Evolutionary conservation across 2,797 vertebrate genomes (phyloP), one percentile per base, ranked within the genome.

Genomic region (Hydrophis major): DNA sequence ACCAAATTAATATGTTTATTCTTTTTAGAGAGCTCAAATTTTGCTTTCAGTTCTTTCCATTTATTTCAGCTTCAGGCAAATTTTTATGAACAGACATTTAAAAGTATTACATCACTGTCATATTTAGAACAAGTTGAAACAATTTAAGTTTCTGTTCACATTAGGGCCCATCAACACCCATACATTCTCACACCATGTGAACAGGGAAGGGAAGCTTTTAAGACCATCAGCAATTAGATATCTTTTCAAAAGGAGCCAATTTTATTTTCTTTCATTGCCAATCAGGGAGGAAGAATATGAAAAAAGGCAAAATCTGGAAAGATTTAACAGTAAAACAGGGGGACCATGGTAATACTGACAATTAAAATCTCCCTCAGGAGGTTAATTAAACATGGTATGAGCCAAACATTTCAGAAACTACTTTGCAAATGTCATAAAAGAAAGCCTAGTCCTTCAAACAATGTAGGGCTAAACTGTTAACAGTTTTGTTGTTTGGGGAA

Each of bases 361-460:
- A 97, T 97, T 95, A 96, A 95, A 90, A 28, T 16, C 91, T 96
- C 89, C 95, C 90, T 95, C 90, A 94, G 95, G 95, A 95, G 94
- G 96, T 95, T 96, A 97, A 97, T 97, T 96, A 96, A 89, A 86
- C 89, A 94, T 42, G 94, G 63, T 86, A 69, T 92, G 61, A 92
- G 90, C 12, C 92, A 94, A 87, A 92, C 87, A 32, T 94, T 96
- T 95, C 59, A 94, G 83, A 95, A 95, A 95, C 83, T 0, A 0
- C 59, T 94, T 78, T 32, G 86, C 74, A 90, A 60, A 50, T 92
- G 92, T 86, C 93, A 95, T 16, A 92, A 91, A 91, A 66, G 32
- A 95, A 96, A 90, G 0, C 0, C 92, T 90, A 93, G 69, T 83
- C 87, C 74, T 88, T 90, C 3, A 60, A 55, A 93, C 53, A 93